phyloP scores from a whole-genome alignment of 37 sponge, comb jelly and placozoan species.

The Mnemiopsis leidyi region DNA sequence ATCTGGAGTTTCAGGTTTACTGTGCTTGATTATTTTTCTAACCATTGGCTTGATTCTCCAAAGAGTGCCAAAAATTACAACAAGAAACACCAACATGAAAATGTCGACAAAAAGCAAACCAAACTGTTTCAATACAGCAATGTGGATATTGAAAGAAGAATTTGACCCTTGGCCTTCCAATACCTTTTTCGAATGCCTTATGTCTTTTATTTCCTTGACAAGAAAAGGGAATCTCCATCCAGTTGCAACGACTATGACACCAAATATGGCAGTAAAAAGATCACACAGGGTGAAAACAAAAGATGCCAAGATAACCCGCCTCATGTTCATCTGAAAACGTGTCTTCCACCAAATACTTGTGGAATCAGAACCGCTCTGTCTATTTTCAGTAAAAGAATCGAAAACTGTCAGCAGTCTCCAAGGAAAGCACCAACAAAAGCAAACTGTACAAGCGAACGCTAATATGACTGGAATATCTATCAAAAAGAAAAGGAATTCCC shows the following conservation, averaged over 20 bases:
- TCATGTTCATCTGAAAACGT: not conserved
- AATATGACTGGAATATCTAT: not conserved
- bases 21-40: slow-evolving; percentile 32
- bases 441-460: not conserved
- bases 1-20: not conserved
- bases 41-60: slow-evolving; percentile 33
- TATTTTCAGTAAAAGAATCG: not conserved
- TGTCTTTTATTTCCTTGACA: not conserved
- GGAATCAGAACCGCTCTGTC: no score
- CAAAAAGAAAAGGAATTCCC: not conserved
- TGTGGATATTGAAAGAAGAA: not conserved
- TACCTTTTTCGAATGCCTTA: not conserved
- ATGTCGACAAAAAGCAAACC: slow-evolving; percentile 13
- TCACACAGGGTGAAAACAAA: not conserved
- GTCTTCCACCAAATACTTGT: no score
- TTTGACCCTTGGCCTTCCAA: not conserved
- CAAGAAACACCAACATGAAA: not conserved
- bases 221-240: slow-evolving; percentile 46
- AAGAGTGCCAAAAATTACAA: not conserved
- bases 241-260: not conserved
- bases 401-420: not conserved
- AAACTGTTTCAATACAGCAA: slow-evolving; percentile 26
- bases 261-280: slow-evolving; percentile 7
- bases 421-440: slow-evolving; percentile 49
- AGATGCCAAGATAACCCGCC: not conserved